Evolutionary conservation across 1,140 invertebrate species (phyloP), one percentile per base, ranked within the genome.

Genomic region (Solen grandis): DNA sequence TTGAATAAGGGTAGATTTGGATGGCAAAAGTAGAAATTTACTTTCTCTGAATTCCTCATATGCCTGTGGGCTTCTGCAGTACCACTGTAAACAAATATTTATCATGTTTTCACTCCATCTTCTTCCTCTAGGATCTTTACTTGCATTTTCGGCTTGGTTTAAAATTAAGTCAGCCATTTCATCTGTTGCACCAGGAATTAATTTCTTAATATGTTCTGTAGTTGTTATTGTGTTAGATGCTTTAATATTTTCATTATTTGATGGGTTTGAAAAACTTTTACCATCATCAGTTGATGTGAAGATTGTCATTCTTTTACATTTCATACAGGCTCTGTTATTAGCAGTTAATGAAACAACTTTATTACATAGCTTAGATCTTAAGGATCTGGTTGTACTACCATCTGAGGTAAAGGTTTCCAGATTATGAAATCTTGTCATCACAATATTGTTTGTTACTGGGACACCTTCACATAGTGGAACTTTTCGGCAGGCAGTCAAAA

Each of bases 281-380:
- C 14, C 54, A 19, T 74, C 41, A 35, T 41, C 2, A 10, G 14
- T 2, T 35, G 2, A 50, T 75, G 50, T 63, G 31, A n/a, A n/a
- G 69, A n/a, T n/a, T n/a, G n/a, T 73, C 69, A 73, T 59, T 59
- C 59, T 60, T 38, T 75, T 19, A 52, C 72, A 75, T 31, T 25
- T 41, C 29, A 19, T 75, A 22, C 72, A 75, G 8, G 59, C 41
- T 10, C 0, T n/a, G 8, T 2, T 50, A 3, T 41, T 29, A 36
- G 41, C 2, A 50, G 5, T 75, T n/a, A 75, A 14, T 38, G 16
- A n/a, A 3, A 63, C 29, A 5, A 63, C 35, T 41, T 27, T 46
- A 25, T 38, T 13, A 52, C 72, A 75, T 4, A 41, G 36, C 16
- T 29, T 33, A 31, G 72, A 62, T 50, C 72, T 46, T 33, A 75